These are phyloP conservation scores for Lutraria rhynchaena DNA, from an alignment of 1,140 invertebrate genomes.

Conservation along the genomic window DNA sequence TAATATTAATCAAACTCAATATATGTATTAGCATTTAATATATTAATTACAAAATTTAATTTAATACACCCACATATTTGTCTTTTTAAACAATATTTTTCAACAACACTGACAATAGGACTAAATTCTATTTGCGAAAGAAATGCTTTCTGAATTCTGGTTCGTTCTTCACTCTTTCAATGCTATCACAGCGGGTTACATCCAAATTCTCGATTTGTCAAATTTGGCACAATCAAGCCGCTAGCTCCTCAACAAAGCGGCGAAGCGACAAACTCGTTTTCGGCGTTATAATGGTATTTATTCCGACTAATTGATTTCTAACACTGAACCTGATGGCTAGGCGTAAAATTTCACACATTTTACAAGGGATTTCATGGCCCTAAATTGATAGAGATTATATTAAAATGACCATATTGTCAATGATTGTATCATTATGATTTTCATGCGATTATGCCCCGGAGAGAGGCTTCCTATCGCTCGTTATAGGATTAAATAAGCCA, in stretches of 20 bases:
- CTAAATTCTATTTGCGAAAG: too few relatives aligned
- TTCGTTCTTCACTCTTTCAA: too few relatives aligned
- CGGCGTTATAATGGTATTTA: slow-evolving; percentile 45
- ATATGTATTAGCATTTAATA: too few relatives aligned
- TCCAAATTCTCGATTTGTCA: slow-evolving; percentile 25
- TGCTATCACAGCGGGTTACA: too few relatives aligned
- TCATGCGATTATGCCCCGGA: slow-evolving; percentile 27
- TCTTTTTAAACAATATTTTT: too few relatives aligned
- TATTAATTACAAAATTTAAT: too few relatives aligned
- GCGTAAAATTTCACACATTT: slow-evolving; percentile 48
- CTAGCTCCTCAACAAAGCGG: slow-evolving; percentile 29
- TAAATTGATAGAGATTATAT: slow-evolving; percentile 36
- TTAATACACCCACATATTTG: too few relatives aligned
- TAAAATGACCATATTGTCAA: slow-evolving; percentile 1
- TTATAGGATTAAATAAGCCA: slow-evolving; percentile 35
- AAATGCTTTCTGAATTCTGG: too few relatives aligned
- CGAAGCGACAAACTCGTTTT: slow-evolving; percentile 38
- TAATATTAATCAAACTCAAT: too few relatives aligned
- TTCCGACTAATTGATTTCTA: slow-evolving; percentile 57
- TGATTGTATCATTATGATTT: slow-evolving; percentile 45
- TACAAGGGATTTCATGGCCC: slow-evolving; percentile 31
- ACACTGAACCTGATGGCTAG: slow-evolving; percentile 44
- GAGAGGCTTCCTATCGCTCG: slow-evolving; percentile 21
- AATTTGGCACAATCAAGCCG: slow-evolving; percentile 29
- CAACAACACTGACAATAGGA: too few relatives aligned